phyloP scores from a whole-genome alignment of 2,113 vertebrate species.

The Chamaea fasciata region DNA sequence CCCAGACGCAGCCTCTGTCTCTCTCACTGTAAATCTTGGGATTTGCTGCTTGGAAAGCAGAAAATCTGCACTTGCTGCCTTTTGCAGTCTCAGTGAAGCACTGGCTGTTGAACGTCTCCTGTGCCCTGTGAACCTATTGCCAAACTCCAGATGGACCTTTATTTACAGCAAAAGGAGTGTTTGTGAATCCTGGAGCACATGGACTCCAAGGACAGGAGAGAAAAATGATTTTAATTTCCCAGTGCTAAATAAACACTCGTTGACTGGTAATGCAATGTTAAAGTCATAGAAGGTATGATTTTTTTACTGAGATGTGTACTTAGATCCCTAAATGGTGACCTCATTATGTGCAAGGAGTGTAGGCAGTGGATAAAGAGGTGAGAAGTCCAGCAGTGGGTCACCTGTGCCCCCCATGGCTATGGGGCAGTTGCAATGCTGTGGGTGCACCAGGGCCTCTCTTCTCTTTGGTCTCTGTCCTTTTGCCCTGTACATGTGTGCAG shows the following conservation, averaged over 20 bases:
- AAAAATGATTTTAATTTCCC: neutral
- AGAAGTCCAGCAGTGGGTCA: neutral
- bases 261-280: neutral
- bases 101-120: neutral
- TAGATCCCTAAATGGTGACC: neutral
- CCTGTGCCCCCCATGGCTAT: fast-evolving
- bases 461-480: neutral
- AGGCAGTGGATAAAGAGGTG: neutral
- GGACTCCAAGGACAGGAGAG: neutral
- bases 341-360: fast-evolving
- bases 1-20: neutral
- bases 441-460: neutral
- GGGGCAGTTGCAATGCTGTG: neutral
- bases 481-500: neutral
- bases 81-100: neutral
- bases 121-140: neutral
- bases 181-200: neutral
- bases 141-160: neutral
- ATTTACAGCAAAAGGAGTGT: neutral
- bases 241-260: neutral
- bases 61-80: neutral
- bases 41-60: neutral
- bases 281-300: fast-evolving
- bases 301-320: neutral
- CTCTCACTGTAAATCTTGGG: neutral